Percentiles rank a stretch among this genome's conserved stretches.
These are phyloP conservation scores for Centropus unirufus DNA, from an alignment of 2,113 vertebrate species.

Conservation along the genomic window DNA sequence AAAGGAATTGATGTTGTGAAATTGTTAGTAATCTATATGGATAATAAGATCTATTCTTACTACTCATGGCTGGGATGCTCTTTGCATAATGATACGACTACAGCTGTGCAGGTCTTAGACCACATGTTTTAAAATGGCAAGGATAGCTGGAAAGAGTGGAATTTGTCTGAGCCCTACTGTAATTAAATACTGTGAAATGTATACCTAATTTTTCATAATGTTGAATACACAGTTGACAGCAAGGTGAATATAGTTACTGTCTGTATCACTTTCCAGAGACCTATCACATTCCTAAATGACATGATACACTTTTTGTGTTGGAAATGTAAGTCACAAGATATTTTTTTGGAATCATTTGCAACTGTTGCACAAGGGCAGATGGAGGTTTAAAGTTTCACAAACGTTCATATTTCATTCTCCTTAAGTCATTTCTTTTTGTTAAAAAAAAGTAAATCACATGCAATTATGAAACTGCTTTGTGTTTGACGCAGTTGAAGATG, in stretches of 20 bases:
- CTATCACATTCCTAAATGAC: not conserved
- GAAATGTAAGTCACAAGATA: conserved; percentile 4
- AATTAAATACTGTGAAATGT: not conserved
- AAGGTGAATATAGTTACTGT: not conserved
- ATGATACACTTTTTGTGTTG: not conserved
- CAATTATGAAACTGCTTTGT: conserved; percentile 30
- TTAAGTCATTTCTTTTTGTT: not conserved
- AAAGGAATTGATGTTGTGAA: not conserved
- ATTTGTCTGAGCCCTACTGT: not conserved
- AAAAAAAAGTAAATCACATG: not conserved
- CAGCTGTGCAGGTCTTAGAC: not conserved
- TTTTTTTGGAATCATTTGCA: not conserved
- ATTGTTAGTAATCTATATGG: rapidly evolving
- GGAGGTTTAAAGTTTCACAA: conserved; percentile 23
- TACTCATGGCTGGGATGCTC: not conserved
- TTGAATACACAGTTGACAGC: not conserved
- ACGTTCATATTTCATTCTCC: conserved; percentile 10
- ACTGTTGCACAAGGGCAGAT: not conserved
- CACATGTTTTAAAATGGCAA: not conserved
- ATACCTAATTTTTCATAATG: not conserved
- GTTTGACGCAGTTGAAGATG: conserved; percentile 46
- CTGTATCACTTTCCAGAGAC: not conserved
- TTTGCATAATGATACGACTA: not conserved
- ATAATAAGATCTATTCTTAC: not conserved
- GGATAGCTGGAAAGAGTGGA: not conserved